Percentiles rank a stretch among this genome's conserved stretches.
Conservation (phyloP, 2,113 vertebrate genomes). For the Willisornis vidua region DNA sequence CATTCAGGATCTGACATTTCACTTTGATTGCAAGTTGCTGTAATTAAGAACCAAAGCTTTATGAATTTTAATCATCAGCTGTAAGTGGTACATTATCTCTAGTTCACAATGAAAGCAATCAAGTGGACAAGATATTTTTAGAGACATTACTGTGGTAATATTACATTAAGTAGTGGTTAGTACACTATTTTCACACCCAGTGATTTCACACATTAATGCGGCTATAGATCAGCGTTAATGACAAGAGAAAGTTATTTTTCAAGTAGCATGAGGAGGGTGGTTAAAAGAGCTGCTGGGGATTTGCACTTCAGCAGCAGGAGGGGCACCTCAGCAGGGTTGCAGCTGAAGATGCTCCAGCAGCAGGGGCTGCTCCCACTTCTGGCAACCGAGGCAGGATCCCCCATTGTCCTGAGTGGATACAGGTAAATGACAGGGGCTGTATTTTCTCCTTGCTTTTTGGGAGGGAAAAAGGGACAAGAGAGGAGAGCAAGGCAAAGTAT, state of each 20-base stretch:
- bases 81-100: conserved; percentile 72
- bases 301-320: conserved; percentile 38
- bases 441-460: background rate
- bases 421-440: background rate
- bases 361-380: background rate
- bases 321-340: background rate
- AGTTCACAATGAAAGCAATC: conserved; percentile 71
- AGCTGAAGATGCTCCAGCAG: background rate
- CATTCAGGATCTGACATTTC: conserved; percentile 69
- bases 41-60: conserved; percentile 71
- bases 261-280: conserved; percentile 41
- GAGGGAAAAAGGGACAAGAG: background rate
- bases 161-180: conserved; percentile 68
- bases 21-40: conserved; percentile 71
- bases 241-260: conserved; percentile 59
- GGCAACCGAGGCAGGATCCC: background rate
- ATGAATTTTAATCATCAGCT: conserved; percentile 73
- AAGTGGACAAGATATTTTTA: conserved; percentile 73
- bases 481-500: background rate
- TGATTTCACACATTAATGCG: conserved; percentile 64
- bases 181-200: conserved; percentile 70
- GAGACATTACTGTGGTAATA: conserved; percentile 71
- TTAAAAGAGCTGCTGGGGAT: conserved; percentile 48
- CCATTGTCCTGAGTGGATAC: background rate
- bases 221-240: conserved; percentile 65